These are phyloP conservation scores for Cosmia trapezina DNA, from an alignment of 2,888 invertebrate species.

Conservation along the genomic window DNA sequence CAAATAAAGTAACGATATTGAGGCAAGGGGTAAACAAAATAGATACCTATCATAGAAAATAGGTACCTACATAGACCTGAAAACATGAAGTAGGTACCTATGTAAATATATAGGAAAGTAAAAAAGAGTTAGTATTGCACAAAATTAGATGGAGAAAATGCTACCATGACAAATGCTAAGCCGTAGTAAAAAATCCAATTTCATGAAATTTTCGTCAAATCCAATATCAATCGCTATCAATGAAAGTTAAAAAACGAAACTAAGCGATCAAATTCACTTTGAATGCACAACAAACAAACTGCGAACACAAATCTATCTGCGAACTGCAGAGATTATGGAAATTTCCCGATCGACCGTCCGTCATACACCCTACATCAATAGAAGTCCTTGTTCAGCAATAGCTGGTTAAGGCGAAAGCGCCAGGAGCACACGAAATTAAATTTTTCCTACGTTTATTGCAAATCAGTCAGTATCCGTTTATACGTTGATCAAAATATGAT, in stretches of 20 bases:
- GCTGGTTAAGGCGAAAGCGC: neutral
- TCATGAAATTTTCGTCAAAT: neutral
- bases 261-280: neutral
- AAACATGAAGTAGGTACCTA: neutral
- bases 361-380: conserved; percentile 11
- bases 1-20: neutral
- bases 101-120: no score
- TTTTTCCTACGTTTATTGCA: no score
- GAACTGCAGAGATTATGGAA: conserved; percentile 38
- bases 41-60: neutral
- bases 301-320: conserved; percentile 28
- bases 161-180: no score
- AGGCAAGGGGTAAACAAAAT: no score
- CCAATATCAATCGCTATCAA: neutral
- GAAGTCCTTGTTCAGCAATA: conserved; percentile 28
- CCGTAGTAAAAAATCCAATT: neutral
- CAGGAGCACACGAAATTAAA: no score
- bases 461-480: no score
- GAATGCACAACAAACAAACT: conserved; percentile 8
- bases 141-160: no score
- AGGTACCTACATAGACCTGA: neutral
- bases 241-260: neutral
- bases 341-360: conserved; percentile 13
- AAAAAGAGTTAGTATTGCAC: no score
- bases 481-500: no score